A percentile compares a stretch with the other conserved stretches of the same genome.
Conservation (phyloP, 1,140 invertebrate genomes). For the Hermetia illucens region DNA sequence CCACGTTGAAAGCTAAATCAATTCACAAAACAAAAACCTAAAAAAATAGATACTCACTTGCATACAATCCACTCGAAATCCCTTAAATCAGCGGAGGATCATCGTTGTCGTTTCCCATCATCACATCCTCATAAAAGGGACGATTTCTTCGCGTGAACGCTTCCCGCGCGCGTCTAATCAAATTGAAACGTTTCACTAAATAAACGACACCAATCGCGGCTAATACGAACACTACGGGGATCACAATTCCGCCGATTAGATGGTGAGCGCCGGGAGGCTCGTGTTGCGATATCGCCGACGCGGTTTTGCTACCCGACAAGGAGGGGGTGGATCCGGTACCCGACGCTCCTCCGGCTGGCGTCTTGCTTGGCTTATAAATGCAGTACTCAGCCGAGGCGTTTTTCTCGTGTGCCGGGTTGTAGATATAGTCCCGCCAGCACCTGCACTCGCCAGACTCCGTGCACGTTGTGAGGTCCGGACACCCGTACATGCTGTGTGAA, state of each 20-base stretch:
- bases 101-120: neutral
- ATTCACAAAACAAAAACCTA: too few species aligned
- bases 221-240: neutral
- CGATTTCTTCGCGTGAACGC: neutral
- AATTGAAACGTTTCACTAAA: neutral
- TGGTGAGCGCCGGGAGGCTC: neutral
- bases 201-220: neutral
- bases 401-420: neutral
- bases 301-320: neutral
- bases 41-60: too few species aligned
- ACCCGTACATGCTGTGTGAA: neutral
- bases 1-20: too few species aligned
- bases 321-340: neutral
- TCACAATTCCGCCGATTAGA: neutral
- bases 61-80: too few species aligned
- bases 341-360: neutral
- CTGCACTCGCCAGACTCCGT: neutral
- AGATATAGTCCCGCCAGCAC: neutral
- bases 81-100: neutral
- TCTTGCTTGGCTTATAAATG: neutral
- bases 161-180: neutral
- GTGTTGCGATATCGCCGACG: neutral
- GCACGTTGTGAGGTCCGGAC: neutral
- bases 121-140: neutral
- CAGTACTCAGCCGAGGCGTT: neutral